Evolutionary conservation across 1,140 invertebrate species (phyloP), one percentile per base, ranked within the genome.

Genomic region (Leptinotarsa lineolata): DNA sequence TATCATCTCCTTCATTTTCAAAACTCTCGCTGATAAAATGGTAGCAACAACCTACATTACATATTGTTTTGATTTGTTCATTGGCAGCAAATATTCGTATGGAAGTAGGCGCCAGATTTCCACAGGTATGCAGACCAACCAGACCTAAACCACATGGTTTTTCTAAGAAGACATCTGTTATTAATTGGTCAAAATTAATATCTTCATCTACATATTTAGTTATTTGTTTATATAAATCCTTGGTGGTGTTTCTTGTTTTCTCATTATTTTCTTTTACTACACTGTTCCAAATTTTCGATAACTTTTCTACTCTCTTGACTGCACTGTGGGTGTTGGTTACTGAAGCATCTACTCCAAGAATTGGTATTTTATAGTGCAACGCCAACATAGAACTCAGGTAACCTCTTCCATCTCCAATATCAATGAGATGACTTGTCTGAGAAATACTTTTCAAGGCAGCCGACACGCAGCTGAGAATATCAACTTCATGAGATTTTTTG

Each of bases 21-120:
- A 88, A 83, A 77, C 85, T 83, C 86, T 97, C 93, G 71, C 90
- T 87, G 75, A 96, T 83, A 77, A 97, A 87, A 88, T 97, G 89
- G 85, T 97, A 97, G 83, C 96, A 97, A 82, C 96, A 98, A 1
- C 93, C 93, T 46, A 97, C 92, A 79, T 94, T 93, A 68, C 93
- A 92, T 0, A 96, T 79, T 0, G 88, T 87, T 73, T 85, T 86
- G 5, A 91, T 88, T 21, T 86, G 81, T 1, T 85, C 72, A 78
- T 88, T 88, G 16, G 85, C 78, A 22, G 88, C 81, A 82, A 96
- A 97, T 16, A 95, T 86, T 78, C 90, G 88, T 1, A 97, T 85
- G 72, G 92, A 90, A 6, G 91, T 90, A 5, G 94, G 85, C 1
- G 92, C 91, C 4, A 97, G 85, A 83, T 94, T 91, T 1, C 96